Evolutionary conservation across 1,140 invertebrate genomes (phyloP).

Genomic region (Scylla paramamosain): DNA sequence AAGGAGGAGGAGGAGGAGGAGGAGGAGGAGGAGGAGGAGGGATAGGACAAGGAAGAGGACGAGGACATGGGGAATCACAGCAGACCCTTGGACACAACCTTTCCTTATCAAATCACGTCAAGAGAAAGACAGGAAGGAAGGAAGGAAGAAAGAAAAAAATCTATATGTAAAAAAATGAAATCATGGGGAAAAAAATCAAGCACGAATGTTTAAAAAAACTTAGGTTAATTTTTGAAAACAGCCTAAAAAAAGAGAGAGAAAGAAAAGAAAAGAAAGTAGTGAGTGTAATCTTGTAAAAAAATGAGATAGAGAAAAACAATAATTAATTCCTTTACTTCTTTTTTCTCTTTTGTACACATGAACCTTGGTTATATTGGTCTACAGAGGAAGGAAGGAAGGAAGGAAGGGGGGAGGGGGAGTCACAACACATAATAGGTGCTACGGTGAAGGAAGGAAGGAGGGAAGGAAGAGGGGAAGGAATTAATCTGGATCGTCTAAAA

Average conservation of each 20-base stretch:
- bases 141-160: background rate
- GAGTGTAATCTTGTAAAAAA: background rate
- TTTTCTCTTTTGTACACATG: background rate
- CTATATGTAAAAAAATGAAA: background rate
- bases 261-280: background rate
- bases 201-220: slow-evolving; percentile 13
- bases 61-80: background rate
- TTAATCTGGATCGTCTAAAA: background rate
- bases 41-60: background rate
- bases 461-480: background rate
- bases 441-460: background rate
- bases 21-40: background rate
- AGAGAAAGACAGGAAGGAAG: background rate
- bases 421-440: background rate
- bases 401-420: background rate
- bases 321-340: background rate
- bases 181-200: background rate
- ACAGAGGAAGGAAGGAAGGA: background rate
- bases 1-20: background rate
- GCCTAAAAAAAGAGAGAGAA: background rate
- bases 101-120: background rate
- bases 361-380: background rate
- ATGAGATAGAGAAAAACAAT: background rate
- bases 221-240: slow-evolving; percentile 1
- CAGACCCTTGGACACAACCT: background rate